phyloP scores from a whole-genome alignment of 2,113 vertebrate genomes.

The Todiramphus saurophagus region DNA sequence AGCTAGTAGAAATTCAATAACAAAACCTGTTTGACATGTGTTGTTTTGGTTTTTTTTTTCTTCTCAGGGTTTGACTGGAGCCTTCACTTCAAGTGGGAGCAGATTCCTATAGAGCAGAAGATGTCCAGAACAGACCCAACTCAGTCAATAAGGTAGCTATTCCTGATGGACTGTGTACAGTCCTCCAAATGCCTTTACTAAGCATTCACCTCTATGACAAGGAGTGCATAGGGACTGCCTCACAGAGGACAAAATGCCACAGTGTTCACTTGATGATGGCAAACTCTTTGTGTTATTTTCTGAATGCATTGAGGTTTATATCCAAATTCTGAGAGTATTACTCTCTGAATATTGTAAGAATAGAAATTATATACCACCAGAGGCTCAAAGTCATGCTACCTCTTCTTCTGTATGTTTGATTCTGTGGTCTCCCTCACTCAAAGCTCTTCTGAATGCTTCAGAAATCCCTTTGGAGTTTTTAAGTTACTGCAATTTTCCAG shows the following conservation, averaged over 20 bases:
- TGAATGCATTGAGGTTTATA: background rate
- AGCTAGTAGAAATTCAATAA: background rate
- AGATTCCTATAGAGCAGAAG: conserved; percentile 98
- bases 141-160: conserved; percentile 87
- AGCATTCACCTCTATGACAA: background rate
- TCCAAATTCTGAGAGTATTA: background rate
- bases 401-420: background rate
- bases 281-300: background rate
- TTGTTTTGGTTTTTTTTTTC: background rate
- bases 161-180: background rate
- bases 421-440: background rate
- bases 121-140: conserved; percentile 95
- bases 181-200: background rate
- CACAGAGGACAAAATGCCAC: background rate
- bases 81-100: conserved; percentile 99
- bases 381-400: background rate
- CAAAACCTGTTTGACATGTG: background rate
- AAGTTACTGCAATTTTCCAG: background rate
- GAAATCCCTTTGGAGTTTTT: background rate
- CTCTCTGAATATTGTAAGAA: background rate
- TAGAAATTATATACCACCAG: background rate
- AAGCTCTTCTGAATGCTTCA: background rate
- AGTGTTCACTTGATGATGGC: background rate
- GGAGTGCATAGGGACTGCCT: background rate
- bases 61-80: conserved; percentile 97